Base-by-base conservation (phyloP, 2,113 vertebrate genomes). In the Phasianus colchicus region DNA sequence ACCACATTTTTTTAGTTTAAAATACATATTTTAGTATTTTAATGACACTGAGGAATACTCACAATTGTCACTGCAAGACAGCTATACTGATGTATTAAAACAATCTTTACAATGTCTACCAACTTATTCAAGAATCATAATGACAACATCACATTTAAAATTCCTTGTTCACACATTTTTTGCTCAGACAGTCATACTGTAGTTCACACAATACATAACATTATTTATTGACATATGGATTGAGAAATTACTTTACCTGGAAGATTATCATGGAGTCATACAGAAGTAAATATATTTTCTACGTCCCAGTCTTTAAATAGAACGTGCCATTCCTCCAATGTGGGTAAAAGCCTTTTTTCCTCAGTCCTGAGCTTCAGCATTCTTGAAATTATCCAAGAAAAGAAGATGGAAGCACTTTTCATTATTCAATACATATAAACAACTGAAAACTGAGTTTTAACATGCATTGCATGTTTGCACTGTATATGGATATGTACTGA, bases 131-230 rank as follows among this genome's bases (percentile, higher is more conserved):
- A 60, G 42, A 69, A 64, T 30, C 13, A 10, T 58, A 57, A 52
- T 8, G 11, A 76, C 45, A 42, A 65, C 18, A 9, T 38, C 20
- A 30, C 27, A 52, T 21, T 32, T 66, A 20, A 63, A 83, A 50
- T n/a, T 25, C 27, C 11, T 86, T 58, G 54, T 4, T 47, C 36
- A 42, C 42, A 55, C 4, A 2, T 48, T 40, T 40, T 73, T n/a
- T 58, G 70, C 52, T 89, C 34, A 97, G 98, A 92, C 24, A 83
- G 96, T 87, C 79, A 89, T 54, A 94, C 97, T 40, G 89, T 97
- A 90, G 97, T 90, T 48, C 98, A 98, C 93, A 98, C 97, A 38
- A 98, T 97, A 95, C 98, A 98, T 93, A 98, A 98, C 77, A 98
- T 98, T 89, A 98, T 96, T 18, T 98, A 98, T 25, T 16, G 96